A percentile compares a stretch with the other conserved stretches of the same genome.
phyloP scores from a whole-genome alignment of 2,888 invertebrate genomes.

The Platerodrilus igneus region DNA sequence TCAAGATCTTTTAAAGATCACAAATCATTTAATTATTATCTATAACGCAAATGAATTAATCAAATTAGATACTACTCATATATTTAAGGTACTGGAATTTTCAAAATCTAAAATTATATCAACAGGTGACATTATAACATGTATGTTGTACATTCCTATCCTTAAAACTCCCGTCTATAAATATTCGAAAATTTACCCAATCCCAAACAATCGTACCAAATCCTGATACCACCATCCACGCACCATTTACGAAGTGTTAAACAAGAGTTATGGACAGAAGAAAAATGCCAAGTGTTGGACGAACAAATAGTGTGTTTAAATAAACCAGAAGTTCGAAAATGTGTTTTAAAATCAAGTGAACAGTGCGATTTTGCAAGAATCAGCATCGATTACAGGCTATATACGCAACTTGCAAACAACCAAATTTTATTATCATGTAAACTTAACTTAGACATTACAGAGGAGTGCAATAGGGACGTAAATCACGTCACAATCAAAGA shows the following conservation, averaged over 20 bases:
- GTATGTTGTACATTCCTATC: constrained; percentile 18
- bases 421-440: too few relatives aligned
- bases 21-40: constrained; percentile 7
- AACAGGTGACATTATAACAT: constrained; percentile 7
- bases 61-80: constrained; percentile 9
- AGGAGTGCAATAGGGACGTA: too few relatives aligned
- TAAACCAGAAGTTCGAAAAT: too few relatives aligned
- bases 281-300: constrained; percentile 12
- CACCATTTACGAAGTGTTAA: constrained; percentile 11
- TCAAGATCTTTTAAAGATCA: constrained; percentile 8
- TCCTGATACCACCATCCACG: constrained; percentile 17
- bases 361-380: too few relatives aligned
- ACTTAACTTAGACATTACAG: too few relatives aligned
- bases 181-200: constrained; percentile 19
- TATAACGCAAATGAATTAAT: constrained; percentile 8
- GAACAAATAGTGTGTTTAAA: too few relatives aligned
- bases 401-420: too few relatives aligned
- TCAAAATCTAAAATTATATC: constrained; percentile 11
- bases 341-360: too few relatives aligned
- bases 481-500: too few relatives aligned
- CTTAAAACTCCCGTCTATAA: constrained; percentile 8
- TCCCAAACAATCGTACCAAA: constrained; percentile 8
- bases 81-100: constrained; percentile 14
- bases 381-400: too few relatives aligned
- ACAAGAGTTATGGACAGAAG: constrained; percentile 19